Evolutionary conservation across 2,797 vertebrate species (phyloP).

Genomic region (Trichosurus vulpecula): DNA sequence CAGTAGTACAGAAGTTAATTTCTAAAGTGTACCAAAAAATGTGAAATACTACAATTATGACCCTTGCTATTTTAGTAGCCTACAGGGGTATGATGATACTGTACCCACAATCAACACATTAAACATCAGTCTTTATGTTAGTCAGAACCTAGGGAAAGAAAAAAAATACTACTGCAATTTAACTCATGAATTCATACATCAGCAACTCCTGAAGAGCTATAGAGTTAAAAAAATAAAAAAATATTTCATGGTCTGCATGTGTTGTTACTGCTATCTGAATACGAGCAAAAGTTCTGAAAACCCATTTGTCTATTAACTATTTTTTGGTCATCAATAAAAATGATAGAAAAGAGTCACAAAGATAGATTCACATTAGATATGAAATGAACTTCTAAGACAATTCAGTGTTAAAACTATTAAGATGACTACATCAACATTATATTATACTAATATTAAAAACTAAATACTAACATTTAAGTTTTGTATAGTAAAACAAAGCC

Average conservation of each 20-base stretch:
- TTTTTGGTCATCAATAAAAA: slow-evolving; percentile 53
- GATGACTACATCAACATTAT: slow-evolving; percentile 19
- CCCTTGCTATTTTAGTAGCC: background rate
- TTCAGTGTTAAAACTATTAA: slow-evolving; percentile 17
- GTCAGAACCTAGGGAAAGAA: background rate
- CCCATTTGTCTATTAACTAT: slow-evolving; percentile 25
- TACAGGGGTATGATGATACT: background rate
- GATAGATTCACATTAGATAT: background rate
- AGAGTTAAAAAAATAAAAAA: background rate
- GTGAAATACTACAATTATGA: background rate
- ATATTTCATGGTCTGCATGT: slow-evolving; percentile 7
- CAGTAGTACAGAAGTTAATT: background rate
- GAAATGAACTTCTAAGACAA: slow-evolving; percentile 44
- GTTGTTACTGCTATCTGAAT: slow-evolving; percentile 23
- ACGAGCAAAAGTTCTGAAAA: background rate
- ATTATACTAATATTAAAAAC: slow-evolving; percentile 48
- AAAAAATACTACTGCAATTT: background rate
- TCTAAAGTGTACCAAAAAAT: background rate
- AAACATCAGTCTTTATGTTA: background rate
- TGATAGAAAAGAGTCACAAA: slow-evolving; percentile 48
- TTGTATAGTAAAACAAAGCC: slow-evolving; percentile 22
- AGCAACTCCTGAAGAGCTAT: background rate
- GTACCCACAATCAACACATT: background rate
- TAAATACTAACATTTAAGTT: slow-evolving; percentile 27
- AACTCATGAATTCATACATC: background rate